phyloP scores from a whole-genome alignment of 2,797 vertebrate species.

The Chaetophractus vellerosus region DNA sequence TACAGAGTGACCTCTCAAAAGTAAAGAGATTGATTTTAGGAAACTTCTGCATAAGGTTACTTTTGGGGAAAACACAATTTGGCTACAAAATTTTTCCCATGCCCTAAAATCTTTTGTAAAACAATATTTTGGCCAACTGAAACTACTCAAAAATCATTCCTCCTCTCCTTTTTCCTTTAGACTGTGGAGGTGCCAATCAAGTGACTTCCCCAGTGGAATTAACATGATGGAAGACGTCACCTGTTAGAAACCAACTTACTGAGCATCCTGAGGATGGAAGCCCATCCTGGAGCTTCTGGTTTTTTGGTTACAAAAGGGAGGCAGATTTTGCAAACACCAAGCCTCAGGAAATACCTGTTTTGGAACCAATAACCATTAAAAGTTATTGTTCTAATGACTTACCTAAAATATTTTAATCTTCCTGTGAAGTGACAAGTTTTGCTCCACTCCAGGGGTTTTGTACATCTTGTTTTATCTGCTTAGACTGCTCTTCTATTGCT shows the following conservation, averaged over 20 bases:
- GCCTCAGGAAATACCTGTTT: not conserved
- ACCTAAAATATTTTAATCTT: not conserved
- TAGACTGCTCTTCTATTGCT: not conserved
- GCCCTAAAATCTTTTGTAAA: constrained; percentile 31
- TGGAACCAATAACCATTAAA: not conserved
- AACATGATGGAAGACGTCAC: not conserved
- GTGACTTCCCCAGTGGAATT: not conserved
- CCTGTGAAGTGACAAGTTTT: not conserved
- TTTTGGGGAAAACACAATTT: not conserved
- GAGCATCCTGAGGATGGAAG: not conserved
- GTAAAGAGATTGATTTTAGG: not conserved
- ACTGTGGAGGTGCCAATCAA: not conserved
- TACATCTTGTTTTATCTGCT: not conserved
- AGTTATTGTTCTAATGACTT: not conserved
- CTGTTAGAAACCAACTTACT: not conserved
- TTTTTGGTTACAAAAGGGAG: not conserved
- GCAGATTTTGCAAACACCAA: not conserved
- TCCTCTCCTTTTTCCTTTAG: not conserved
- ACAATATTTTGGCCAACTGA: not conserved
- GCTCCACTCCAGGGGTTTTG: not conserved
- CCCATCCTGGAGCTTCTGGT: not conserved
- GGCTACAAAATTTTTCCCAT: not conserved
- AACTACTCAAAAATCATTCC: not conserved
- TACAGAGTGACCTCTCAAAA: not conserved
- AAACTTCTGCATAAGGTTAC: not conserved